Base-by-base conservation (phyloP, 2,113 vertebrate genomes). In the Prunella fulvescens region DNA sequence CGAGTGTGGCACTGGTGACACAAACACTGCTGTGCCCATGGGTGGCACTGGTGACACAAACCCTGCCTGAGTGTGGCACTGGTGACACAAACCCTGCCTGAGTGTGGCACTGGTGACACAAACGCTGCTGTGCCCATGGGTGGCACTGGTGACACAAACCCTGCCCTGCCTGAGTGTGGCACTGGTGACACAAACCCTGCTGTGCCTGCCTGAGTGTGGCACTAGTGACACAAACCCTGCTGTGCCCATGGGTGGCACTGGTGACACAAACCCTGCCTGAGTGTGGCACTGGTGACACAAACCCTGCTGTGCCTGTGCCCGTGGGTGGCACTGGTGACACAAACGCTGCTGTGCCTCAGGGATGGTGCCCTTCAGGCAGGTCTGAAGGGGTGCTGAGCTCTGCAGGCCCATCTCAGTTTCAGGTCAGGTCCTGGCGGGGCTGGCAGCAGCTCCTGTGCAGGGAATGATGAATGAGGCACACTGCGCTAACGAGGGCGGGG, bases 391-490 rank as follows among this genome's bases (percentile, higher is more conserved):
- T 64, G 64, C 48, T 71, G 53, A 47, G 62, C 69, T 95, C 72
- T 70, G 66, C 37, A 62, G 74, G 73, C 58, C 83, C 57, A 77
- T 88, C 51, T 64, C 29, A 69, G 40, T 86, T 96, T 85, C 93
- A 93, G 92, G 76, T 95, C 93, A 95, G 79, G 95, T 64, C 54
- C 81, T 86, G 80, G 47, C 12, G 42, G 81, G 72, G 33, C 71
- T 29, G 69, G 81, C 74, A 88, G 42, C 86, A 60, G 90, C 65
- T 94, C 44, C 79, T 72, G 81, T 42, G 78, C 85, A 82, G 85
- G 70, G 90, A 66, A 76, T 95, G 96, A 96, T 93, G 76, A 86
- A 96, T 87, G 6, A 25, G 85, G 11, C 40, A 72, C 25, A 9
- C 84, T 62, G 71, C 0, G 1, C 67, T 93, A 94, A 95, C 11